Conservation (phyloP, 2,888 invertebrate species). For the Leptinotarsa tumamoca region DNA sequence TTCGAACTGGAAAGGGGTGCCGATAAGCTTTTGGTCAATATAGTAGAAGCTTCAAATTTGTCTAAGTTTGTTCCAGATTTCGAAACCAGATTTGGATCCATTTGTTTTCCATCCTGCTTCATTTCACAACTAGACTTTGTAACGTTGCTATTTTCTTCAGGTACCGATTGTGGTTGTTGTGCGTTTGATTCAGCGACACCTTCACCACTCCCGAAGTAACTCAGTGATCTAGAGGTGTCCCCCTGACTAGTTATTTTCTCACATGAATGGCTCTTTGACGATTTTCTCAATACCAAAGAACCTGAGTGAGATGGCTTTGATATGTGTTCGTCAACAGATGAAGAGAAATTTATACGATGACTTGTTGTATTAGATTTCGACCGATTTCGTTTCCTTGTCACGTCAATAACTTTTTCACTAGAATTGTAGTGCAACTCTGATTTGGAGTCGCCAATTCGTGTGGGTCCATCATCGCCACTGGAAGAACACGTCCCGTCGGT, state of each 20-base stretch:
- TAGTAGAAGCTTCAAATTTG: neutral
- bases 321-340: neutral
- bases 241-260: neutral
- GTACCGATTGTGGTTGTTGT: neutral
- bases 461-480: neutral
- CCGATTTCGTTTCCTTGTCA: neutral
- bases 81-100: neutral
- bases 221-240: neutral
- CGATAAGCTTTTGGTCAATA: neutral
- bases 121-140: neutral
- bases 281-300: neutral
- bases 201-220: neutral
- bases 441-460: neutral
- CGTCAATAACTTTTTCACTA: neutral
- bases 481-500: conserved; percentile 5
- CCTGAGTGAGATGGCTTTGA: neutral
- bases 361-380: neutral
- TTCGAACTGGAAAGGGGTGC: neutral
- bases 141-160: neutral
- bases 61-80: neutral
- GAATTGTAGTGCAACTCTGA: neutral
- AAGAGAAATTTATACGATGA: neutral
- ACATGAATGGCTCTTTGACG: neutral
- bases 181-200: neutral
- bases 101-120: neutral